Conservation (phyloP, 2,797 vertebrate genomes). For the Rhodeus uyekii region DNA sequence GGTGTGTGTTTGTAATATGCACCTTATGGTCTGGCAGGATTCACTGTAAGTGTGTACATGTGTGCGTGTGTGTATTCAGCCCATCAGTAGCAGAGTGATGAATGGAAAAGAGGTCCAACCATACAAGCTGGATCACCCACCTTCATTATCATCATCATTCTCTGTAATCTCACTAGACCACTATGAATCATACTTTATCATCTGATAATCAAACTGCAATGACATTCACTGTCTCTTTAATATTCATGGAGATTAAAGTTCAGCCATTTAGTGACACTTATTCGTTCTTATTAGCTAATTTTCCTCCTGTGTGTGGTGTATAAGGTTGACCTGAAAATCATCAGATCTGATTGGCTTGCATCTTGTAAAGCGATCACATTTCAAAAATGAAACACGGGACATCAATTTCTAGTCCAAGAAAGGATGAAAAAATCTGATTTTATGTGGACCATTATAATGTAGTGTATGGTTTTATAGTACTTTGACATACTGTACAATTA, state of each 20-base stretch:
- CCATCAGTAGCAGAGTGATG: conserved; percentile 64
- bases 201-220: neutral
- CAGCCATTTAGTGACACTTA: neutral
- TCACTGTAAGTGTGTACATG: neutral
- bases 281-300: neutral
- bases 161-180: neutral
- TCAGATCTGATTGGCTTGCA: neutral
- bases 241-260: neutral
- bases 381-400: neutral
- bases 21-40: neutral
- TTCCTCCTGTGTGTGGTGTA: neutral
- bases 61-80: conserved; percentile 36
- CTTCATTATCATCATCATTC: neutral
- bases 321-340: neutral
- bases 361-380: neutral
- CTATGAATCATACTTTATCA: neutral
- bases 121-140: conserved; percentile 63
- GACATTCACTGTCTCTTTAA: neutral
- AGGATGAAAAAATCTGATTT: neutral
- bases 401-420: neutral
- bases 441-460: neutral
- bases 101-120: conserved; percentile 68
- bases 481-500: no score
- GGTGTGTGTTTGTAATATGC: conserved; percentile 8
- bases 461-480: neutral